These are phyloP conservation scores for Sebastes matsubarae DNA, from an alignment of 2,797 vertebrate genomes.

Conservation along the genomic window DNA sequence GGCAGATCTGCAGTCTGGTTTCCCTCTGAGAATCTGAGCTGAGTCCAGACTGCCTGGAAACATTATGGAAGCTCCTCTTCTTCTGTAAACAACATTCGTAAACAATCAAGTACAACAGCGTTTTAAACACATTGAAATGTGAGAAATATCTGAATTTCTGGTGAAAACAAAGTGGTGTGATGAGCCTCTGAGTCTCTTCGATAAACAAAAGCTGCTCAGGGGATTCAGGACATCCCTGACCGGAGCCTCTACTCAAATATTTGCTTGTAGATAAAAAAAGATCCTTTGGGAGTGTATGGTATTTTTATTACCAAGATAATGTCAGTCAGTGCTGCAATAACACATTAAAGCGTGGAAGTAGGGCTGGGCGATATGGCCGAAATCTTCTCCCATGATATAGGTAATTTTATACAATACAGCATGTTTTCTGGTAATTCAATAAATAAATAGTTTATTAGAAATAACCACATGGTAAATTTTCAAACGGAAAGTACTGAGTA, in stretches of 20 bases:
- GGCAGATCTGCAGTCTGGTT: slow-evolving; percentile 35
- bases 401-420: too few relatives aligned
- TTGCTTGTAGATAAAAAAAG: background rate
- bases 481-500: too few relatives aligned
- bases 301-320: background rate
- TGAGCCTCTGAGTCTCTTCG: slow-evolving; percentile 8
- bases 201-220: slow-evolving; percentile 19
- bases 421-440: too few relatives aligned
- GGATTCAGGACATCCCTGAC: background rate
- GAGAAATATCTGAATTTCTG: slow-evolving; percentile 19
- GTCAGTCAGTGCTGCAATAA: background rate
- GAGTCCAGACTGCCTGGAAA: slow-evolving; percentile 4
- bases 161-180: slow-evolving; percentile 39
- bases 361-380: too few relatives aligned
- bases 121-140: slow-evolving; percentile 8
- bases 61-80: slow-evolving; percentile 27
- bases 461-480: too few relatives aligned
- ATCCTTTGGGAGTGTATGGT: background rate
- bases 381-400: too few relatives aligned
- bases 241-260: background rate
- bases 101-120: slow-evolving; percentile 32
- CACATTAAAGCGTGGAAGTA: background rate
- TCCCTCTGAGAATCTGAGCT: slow-evolving; percentile 26
- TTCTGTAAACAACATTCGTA: slow-evolving; percentile 38
- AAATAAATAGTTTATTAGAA: too few relatives aligned